These are phyloP conservation scores for Drosophila micromelanica DNA, from an alignment of 1,140 invertebrate species.

Conservation along the genomic window DNA sequence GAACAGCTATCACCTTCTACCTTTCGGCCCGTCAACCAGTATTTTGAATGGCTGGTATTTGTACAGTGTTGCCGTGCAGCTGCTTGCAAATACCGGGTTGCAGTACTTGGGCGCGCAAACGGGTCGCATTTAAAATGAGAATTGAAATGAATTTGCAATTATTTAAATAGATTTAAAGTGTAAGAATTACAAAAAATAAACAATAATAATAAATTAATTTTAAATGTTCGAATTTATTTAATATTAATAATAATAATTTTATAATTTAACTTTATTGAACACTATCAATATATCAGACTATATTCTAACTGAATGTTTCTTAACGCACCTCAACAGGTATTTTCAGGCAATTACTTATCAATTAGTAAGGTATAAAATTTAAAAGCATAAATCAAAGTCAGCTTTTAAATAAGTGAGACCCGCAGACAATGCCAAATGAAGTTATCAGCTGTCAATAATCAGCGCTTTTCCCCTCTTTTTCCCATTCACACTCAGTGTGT, in stretches of 20 bases:
- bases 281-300: no score
- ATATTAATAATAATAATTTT: no score
- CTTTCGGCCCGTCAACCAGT: conserved; percentile 18
- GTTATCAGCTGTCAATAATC: conserved; percentile 63
- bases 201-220: no score
- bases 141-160: neutral
- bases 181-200: no score
- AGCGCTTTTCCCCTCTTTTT: neutral
- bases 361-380: neutral
- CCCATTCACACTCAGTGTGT: neutral
- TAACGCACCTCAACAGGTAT: neutral
- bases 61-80: conserved; percentile 53
- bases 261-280: no score
- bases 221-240: neutral
- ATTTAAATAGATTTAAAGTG: neutral
- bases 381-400: conserved; percentile 8
- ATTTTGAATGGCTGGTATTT: conserved; percentile 13
- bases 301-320: no score
- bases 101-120: conserved; percentile 27
- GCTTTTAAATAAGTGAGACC: conserved; percentile 13
- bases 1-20: conserved; percentile 9
- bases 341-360: neutral
- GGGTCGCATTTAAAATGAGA: conserved; percentile 4
- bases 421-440: conserved; percentile 34
- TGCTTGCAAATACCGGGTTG: conserved; percentile 6